These are phyloP conservation scores for Microcebus tavaratra DNA, from an alignment of 2,113 vertebrate species.

Conservation along the genomic window DNA sequence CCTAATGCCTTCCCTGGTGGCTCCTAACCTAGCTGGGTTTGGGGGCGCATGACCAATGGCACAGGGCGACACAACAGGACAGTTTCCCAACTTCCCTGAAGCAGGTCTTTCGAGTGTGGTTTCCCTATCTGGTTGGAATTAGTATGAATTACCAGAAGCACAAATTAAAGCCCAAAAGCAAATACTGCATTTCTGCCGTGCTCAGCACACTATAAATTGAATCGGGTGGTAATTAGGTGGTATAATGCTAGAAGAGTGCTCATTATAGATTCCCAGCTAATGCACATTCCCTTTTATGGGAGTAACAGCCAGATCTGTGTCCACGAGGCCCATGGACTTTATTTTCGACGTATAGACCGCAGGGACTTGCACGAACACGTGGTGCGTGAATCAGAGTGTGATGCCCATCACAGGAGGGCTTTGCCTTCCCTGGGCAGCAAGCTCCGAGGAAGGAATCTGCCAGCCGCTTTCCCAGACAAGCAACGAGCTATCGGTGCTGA, in stretches of 20 bases:
- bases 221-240: background rate
- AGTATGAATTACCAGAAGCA: background rate
- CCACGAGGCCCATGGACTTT: background rate
- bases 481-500: constrained; percentile 55
- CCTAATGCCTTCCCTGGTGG: too few species aligned
- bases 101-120: too few species aligned
- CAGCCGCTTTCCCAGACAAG: constrained; percentile 44
- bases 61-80: background rate
- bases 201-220: background rate
- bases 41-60: background rate
- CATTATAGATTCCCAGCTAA: background rate
- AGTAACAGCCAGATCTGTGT: background rate
- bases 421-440: constrained; percentile 59
- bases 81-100: background rate
- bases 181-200: background rate
- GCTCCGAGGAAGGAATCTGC: constrained; percentile 64
- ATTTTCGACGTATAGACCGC: background rate
- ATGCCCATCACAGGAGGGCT: constrained; percentile 34
- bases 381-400: background rate
- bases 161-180: background rate
- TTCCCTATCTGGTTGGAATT: background rate
- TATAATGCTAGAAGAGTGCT: background rate
- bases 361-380: background rate
- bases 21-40: background rate
- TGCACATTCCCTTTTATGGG: background rate